Conservation (phyloP, 1,140 invertebrate genomes). For the Drosophila lini region DNA sequence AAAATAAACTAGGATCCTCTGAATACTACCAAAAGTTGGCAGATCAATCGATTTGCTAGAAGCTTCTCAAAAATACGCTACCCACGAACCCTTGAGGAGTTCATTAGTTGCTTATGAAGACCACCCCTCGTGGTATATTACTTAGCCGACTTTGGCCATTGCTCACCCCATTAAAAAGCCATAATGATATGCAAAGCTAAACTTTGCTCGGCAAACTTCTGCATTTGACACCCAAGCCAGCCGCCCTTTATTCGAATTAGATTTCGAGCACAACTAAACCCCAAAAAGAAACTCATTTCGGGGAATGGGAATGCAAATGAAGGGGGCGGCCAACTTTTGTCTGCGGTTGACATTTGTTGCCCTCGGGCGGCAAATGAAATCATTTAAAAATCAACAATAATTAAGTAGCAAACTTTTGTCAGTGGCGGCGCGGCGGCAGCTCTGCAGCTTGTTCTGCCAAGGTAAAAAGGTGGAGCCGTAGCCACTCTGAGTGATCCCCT, state of each 20-base stretch:
- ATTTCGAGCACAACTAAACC: conserved; percentile 43
- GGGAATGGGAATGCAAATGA: conserved; percentile 6
- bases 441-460: conserved; percentile 31
- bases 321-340: conserved; percentile 32
- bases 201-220: conserved; percentile 44
- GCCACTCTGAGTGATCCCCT: conserved; percentile 29
- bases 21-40: neutral
- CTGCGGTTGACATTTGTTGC: conserved; percentile 56
- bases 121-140: conserved; percentile 15
- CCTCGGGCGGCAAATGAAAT: conserved; percentile 58
- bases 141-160: conserved; percentile 33
- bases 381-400: conserved; percentile 77
- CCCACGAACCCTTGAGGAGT: conserved; percentile 19
- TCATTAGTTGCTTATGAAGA: conserved; percentile 28
- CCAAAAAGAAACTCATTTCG: conserved; percentile 41
- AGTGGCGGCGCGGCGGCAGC: conserved; percentile 16
- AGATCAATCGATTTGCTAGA: neutral
- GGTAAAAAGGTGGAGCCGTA: conserved; percentile 28
- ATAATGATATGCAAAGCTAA: conserved; percentile 56
- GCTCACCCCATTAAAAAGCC: conserved; percentile 41
- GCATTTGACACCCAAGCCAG: conserved; percentile 38
- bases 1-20: no score
- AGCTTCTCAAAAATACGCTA: neutral
- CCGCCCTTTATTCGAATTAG: conserved; percentile 20
- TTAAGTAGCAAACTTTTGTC: conserved; percentile 65